These are phyloP conservation scores for Crypturellus undulatus DNA, from an alignment of 2,113 vertebrate genomes.

Conservation along the genomic window DNA sequence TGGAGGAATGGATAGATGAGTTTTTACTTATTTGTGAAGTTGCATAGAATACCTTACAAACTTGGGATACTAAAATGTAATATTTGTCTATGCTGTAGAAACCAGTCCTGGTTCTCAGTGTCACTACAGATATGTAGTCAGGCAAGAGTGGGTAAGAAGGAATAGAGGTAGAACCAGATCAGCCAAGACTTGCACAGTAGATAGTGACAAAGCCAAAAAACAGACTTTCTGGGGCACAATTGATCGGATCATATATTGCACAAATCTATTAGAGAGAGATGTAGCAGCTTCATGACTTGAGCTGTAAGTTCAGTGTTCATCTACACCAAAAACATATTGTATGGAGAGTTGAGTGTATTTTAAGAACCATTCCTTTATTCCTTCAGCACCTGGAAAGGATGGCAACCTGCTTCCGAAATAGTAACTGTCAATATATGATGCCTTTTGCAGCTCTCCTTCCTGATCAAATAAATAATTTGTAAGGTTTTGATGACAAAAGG, in stretches of 20 bases:
- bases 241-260: slow-evolving; percentile 30
- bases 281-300: slow-evolving; percentile 58
- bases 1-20: not conserved
- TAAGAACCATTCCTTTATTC: slow-evolving; percentile 70
- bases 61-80: not conserved
- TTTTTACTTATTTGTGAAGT: not conserved
- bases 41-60: not conserved
- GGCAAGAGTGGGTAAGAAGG: not conserved
- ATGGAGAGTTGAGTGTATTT: slow-evolving; percentile 64
- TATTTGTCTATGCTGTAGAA: not conserved
- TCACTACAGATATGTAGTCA: not conserved
- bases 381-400: slow-evolving; percentile 68
- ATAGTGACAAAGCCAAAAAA: slow-evolving; percentile 43
- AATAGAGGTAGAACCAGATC: not conserved
- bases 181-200: slow-evolving; percentile 1
- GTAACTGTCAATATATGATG: slow-evolving; percentile 77
- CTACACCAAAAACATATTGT: slow-evolving; percentile 12
- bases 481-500: slow-evolving; percentile 81
- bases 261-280: slow-evolving; percentile 57
- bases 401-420: slow-evolving; percentile 58
- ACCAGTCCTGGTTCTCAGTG: not conserved
- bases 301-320: slow-evolving; percentile 62
- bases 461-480: slow-evolving; percentile 86
- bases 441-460: slow-evolving; percentile 69
- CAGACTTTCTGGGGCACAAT: slow-evolving; percentile 35